Evolutionary conservation across 2,797 vertebrate genomes (phyloP).

Genomic region (Myotis planiceps): DNA sequence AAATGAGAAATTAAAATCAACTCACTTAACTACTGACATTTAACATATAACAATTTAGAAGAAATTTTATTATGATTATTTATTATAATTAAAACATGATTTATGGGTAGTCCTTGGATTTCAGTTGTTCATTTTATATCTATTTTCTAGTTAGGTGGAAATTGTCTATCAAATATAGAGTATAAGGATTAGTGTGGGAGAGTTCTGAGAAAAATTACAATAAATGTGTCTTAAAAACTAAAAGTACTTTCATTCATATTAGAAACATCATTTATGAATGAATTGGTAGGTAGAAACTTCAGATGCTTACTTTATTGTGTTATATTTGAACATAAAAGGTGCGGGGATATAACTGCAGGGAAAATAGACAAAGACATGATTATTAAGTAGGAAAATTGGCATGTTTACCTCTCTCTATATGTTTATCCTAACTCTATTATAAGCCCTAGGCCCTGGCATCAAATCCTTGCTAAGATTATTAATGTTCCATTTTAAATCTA

Average conservation of each 20-base stretch:
- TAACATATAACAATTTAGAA: background rate
- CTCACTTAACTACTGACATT: background rate
- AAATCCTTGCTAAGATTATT: background rate
- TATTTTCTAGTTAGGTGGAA: background rate
- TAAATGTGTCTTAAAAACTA: background rate
- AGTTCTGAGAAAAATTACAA: background rate
- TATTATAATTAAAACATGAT: background rate
- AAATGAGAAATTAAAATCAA: background rate
- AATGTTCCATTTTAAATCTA: background rate
- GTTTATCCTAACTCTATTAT: background rate
- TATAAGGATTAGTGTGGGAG: background rate
- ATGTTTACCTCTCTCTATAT: background rate
- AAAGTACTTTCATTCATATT: background rate
- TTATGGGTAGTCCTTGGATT: background rate
- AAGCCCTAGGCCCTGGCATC: background rate
- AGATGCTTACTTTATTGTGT: background rate
- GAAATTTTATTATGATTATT: background rate
- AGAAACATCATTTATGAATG: background rate
- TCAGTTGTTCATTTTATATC: background rate
- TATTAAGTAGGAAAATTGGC: background rate
- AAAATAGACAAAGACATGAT: background rate
- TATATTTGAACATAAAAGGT: background rate
- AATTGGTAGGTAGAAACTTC: background rate
- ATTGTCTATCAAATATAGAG: background rate
- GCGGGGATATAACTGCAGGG: background rate